Conservation (phyloP, 2,797 vertebrate species). For the Brachyalestes nurse region DNA sequence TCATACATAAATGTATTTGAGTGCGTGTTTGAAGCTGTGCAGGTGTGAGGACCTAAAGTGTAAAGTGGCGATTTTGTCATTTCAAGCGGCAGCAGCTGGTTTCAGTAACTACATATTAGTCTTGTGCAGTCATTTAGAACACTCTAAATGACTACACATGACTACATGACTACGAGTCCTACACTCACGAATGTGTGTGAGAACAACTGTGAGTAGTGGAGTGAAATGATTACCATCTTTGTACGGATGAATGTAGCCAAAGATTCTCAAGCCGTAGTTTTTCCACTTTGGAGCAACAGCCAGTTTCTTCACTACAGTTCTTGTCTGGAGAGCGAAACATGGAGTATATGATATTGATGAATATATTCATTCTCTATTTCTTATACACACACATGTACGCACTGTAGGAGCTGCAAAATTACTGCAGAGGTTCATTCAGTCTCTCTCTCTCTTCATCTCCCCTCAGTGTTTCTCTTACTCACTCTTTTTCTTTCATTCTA, state of each 20-base stretch:
- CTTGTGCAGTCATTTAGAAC: background rate
- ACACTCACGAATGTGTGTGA: background rate
- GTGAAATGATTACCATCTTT: slow-evolving; percentile 85
- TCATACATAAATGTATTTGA: background rate
- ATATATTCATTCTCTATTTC: background rate
- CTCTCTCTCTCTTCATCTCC: no score
- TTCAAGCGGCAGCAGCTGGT: background rate
- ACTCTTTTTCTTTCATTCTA: no score
- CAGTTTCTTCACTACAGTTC: slow-evolving; percentile 92
- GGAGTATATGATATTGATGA: background rate
- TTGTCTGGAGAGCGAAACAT: slow-evolving; percentile 75
- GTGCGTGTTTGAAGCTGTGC: background rate
- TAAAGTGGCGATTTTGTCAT: background rate
- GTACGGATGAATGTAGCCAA: slow-evolving; percentile 95
- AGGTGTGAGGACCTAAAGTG: background rate
- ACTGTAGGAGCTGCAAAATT: no score
- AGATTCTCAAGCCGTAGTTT: slow-evolving; percentile 95
- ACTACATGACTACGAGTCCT: background rate
- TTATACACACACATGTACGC: no score
- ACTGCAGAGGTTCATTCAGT: no score
- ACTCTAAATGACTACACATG: background rate
- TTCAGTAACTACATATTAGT: slow-evolving; percentile 4
- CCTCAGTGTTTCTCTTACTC: no score
- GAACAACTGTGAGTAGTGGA: background rate
- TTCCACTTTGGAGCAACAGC: slow-evolving; percentile 98